Evolutionary conservation across 2,113 vertebrate species (phyloP).

Genomic region (Lasiurus borealis): DNA sequence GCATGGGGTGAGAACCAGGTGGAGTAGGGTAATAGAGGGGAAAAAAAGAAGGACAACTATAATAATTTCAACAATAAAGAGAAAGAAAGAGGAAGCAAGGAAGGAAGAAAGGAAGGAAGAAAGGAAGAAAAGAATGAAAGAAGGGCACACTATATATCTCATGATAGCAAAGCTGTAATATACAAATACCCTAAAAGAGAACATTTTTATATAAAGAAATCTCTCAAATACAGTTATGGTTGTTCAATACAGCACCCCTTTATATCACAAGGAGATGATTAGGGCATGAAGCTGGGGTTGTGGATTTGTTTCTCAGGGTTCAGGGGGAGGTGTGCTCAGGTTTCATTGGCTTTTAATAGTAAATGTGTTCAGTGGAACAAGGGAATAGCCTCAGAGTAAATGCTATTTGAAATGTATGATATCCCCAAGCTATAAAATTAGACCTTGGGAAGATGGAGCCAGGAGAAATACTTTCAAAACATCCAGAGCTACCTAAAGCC

Average conservation of each 20-base stretch:
- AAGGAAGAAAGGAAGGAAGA: background rate
- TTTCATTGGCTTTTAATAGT: background rate
- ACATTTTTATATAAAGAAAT: background rate
- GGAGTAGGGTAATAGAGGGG: too few relatives aligned
- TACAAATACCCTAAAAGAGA: background rate
- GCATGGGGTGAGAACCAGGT: too few relatives aligned
- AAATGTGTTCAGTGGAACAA: background rate
- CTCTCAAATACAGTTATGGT: background rate
- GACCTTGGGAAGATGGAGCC: background rate
- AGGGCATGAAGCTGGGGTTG: too few relatives aligned
- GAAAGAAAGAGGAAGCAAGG: too few relatives aligned
- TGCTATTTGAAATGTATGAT: constrained; percentile 47
- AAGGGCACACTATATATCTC: background rate
- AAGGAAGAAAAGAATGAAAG: background rate
- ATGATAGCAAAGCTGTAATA: background rate
- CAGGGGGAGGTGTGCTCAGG: background rate
- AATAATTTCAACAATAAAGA: too few relatives aligned
- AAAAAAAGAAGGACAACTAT: too few relatives aligned
- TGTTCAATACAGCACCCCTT: background rate
- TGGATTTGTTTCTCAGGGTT: rapidly evolving
- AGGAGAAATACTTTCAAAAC: constrained; percentile 3
- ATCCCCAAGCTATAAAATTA: constrained; percentile 17
- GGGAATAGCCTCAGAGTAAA: background rate
- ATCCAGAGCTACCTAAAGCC: background rate
- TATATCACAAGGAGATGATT: background rate